Conservation (phyloP, 1,140 invertebrate genomes). For the Musca vetustissima region DNA sequence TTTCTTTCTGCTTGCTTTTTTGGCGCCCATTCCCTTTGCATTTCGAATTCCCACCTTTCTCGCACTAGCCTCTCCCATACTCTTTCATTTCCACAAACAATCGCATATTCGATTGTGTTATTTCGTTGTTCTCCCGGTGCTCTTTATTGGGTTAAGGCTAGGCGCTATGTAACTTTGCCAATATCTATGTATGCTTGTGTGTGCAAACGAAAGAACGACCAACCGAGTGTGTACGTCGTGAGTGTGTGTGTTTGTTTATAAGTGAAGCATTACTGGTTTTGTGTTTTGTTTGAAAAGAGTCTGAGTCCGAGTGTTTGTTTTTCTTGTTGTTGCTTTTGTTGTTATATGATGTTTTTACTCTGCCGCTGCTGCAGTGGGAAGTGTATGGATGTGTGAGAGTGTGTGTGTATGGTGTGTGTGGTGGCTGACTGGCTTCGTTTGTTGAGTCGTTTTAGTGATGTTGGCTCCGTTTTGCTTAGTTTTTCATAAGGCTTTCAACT, state of each 20-base stretch:
- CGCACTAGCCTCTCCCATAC: neutral
- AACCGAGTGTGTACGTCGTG: no score
- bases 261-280: constrained; percentile 16
- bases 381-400: neutral
- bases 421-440: neutral
- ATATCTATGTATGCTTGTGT: no score
- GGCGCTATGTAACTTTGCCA: no score
- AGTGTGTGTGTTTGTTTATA: neutral
- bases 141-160: neutral
- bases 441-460: constrained; percentile 3
- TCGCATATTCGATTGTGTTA: neutral
- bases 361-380: neutral
- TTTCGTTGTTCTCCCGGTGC: no score
- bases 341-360: neutral
- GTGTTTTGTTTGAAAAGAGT: no score
- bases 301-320: neutral
- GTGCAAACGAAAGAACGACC: no score
- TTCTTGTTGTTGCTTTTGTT: constrained; percentile 17
- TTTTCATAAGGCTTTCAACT: constrained; percentile 18
- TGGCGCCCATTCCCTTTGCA: constrained; percentile 15
- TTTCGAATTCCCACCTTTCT: neutral
- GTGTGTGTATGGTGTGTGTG: neutral
- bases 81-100: no score
- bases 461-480: constrained; percentile 16
- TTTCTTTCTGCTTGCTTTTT: neutral